Conservation (phyloP, 2,888 invertebrate species). For the Gryllus longicercus region DNA sequence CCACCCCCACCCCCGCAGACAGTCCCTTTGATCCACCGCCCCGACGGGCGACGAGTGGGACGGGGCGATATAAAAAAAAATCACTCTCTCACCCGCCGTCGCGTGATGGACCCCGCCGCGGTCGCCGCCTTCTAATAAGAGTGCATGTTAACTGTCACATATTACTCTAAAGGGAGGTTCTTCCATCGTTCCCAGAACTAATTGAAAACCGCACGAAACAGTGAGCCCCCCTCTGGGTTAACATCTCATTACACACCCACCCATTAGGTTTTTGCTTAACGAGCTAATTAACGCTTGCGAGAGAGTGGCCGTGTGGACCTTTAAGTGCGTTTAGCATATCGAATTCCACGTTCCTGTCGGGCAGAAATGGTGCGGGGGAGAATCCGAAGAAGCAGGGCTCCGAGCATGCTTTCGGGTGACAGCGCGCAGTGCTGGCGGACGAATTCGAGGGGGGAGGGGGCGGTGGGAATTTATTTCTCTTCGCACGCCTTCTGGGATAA, state of each 20-base stretch:
- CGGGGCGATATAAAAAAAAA: background rate
- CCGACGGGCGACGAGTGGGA: too few relatives aligned
- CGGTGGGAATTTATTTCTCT: background rate
- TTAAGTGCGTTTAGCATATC: background rate
- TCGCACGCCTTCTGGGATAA: background rate
- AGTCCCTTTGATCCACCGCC: background rate
- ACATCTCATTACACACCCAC: slow-evolving; percentile 6
- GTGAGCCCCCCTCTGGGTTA: background rate
- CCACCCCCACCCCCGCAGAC: background rate
- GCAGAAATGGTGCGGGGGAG: background rate
- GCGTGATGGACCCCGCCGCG: background rate
- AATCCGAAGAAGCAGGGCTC: background rate
- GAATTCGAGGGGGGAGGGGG: background rate
- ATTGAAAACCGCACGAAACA: background rate
- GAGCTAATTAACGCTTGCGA: background rate
- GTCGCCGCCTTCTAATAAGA: background rate
- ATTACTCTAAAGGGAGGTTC: slow-evolving; percentile 17
- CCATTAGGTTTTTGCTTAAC: slow-evolving; percentile 6
- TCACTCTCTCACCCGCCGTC: background rate
- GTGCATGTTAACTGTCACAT: slow-evolving; percentile 17
- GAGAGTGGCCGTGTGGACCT: background rate
- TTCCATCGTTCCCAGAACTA: slow-evolving; percentile 10
- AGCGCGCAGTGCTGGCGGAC: background rate
- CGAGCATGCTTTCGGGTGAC: background rate
- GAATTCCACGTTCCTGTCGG: background rate